Evolutionary conservation across 2,113 vertebrate species (phyloP), one percentile per base, ranked within the genome.

Genomic region (Apus apus): DNA sequence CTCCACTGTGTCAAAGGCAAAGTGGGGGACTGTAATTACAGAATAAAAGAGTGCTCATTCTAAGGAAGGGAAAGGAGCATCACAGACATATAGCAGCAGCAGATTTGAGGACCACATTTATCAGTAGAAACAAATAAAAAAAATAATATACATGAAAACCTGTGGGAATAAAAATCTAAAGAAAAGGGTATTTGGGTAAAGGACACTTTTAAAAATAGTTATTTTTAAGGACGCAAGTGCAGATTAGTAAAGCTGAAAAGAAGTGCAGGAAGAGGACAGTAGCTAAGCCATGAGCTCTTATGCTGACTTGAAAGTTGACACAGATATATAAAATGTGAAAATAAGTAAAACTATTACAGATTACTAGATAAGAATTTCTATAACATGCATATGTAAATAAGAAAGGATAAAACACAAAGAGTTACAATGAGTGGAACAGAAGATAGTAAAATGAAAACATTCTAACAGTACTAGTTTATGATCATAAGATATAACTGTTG

Each of bases 11-110:
- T 46, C 15, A 66, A 43, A 61, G 32, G 15, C 0, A 2, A 89
- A 4, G 8, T 67, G 10, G 38, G 32, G 72, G 19, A 32, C 6
- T 68, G 27, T n/a, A 50, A 64, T 25, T 1, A 0, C 4, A 46
- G 17, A 58, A 54, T 48, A n/a, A 46, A 38, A 43, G 16, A 48
- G 1, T 53, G 45, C 18, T 53, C 8, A 23, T 71, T 57, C 26
- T 61, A 5, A 15, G 8, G 4, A 57, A 71, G 8, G 16, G 14
- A 68, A 82, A 60, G 25, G 53, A 62, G 6, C 27, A n/a, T n/a
- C 11, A 43, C 29, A 54, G 26, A 38, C 4, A 5, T 30, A 38
- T 5, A 74, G 38, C 13, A 74, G 14, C 12, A 65, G 22, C 36
- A 65, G 29, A 50, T 70, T 45, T 50, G 30, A 57, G 74, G 6